Evolutionary conservation across 2,888 invertebrate genomes (phyloP).

Genomic region (Drosophila cognata): DNA sequence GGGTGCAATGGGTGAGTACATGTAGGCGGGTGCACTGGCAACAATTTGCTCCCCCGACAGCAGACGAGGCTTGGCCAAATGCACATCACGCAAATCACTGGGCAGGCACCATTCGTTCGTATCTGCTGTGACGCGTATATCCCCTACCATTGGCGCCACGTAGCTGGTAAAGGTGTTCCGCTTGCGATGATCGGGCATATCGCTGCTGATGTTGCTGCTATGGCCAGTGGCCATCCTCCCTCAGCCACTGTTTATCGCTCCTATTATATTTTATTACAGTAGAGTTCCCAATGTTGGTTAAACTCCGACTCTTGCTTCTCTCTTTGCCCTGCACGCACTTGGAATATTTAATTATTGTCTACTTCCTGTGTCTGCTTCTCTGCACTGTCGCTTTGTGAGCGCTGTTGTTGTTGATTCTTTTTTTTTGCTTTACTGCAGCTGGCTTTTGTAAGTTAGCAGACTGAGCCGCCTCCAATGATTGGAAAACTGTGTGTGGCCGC

Average conservation of each 20-base stretch:
- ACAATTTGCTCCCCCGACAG: conserved; percentile 89
- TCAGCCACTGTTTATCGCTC: conserved; percentile 21
- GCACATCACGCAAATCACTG: conserved; percentile 79
- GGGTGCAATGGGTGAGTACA: conserved; percentile 89
- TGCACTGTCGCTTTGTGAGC: conserved; percentile 20
- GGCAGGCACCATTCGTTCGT: conserved; percentile 81
- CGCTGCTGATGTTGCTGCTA: conserved; percentile 36
- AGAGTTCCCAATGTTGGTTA: conserved; percentile 9
- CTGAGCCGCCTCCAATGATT: conserved; percentile 40
- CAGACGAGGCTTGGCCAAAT: conserved; percentile 76
- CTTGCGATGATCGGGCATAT: conserved; percentile 72
- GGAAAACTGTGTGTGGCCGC: conserved; percentile 23
- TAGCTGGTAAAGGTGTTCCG: conserved; percentile 83
- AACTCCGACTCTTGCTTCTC: conserved; percentile 13
- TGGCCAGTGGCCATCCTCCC: conserved; percentile 61
- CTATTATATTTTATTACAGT: conserved; percentile 11
- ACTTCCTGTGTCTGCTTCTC: conserved; percentile 64
- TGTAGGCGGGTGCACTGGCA: conserved; percentile 93
- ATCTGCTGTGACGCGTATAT: conserved; percentile 62
- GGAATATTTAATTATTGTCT: conserved; percentile 71
- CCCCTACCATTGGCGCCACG: conserved; percentile 80
- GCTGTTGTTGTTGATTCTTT: conserved; percentile 5
- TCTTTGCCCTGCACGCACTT: conserved; percentile 44
- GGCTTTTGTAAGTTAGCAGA: conserved; percentile 25
- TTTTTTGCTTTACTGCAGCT: conserved; percentile 23